phyloP scores from a whole-genome alignment of 2,888 invertebrate genomes.

The Drosophila yooni region DNA sequence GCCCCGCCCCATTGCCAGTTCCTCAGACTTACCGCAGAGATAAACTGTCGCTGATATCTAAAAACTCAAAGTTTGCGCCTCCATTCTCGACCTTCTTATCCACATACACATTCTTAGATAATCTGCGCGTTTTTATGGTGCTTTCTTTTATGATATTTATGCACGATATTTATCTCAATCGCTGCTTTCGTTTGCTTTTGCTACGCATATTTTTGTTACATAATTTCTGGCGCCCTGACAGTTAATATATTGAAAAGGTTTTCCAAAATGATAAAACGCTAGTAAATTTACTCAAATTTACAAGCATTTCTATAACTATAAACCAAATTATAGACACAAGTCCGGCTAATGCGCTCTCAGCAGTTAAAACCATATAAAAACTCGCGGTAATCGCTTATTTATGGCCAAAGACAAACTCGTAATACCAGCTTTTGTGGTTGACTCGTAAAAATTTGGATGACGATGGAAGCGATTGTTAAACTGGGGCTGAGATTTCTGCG shows the following conservation, averaged over 20 bases:
- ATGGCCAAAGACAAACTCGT: constrained; percentile 27
- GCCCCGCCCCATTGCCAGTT: constrained; percentile 22
- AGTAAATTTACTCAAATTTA: constrained; percentile 59
- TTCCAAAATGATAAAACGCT: constrained; percentile 46
- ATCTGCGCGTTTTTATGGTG: constrained; percentile 70
- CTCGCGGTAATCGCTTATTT: constrained; percentile 58
- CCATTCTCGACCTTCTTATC: constrained; percentile 3
- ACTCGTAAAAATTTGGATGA: constrained; percentile 27
- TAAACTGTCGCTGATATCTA: constrained; percentile 73
- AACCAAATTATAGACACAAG: constrained; percentile 40
- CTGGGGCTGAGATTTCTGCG: constrained; percentile 26
- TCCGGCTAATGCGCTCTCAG: constrained; percentile 8
- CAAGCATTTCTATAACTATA: constrained; percentile 53
- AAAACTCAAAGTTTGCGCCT: constrained; percentile 52
- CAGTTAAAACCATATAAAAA: constrained; percentile 35
- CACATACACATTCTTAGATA: constrained; percentile 50
- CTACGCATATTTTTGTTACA: constrained; percentile 41
- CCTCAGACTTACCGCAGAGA: constrained; percentile 46
- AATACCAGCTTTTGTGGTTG: constrained; percentile 30
- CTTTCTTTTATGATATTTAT: constrained; percentile 75
- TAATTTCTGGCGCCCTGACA: constrained; percentile 61
- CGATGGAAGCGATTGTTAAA: constrained; percentile 10
- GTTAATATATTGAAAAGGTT: constrained; percentile 75
- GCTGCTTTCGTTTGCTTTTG: constrained; percentile 41
- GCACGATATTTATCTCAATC: constrained; percentile 74